phyloP scores from a whole-genome alignment of 2,113 vertebrate species.

The Arenaria interpres region DNA sequence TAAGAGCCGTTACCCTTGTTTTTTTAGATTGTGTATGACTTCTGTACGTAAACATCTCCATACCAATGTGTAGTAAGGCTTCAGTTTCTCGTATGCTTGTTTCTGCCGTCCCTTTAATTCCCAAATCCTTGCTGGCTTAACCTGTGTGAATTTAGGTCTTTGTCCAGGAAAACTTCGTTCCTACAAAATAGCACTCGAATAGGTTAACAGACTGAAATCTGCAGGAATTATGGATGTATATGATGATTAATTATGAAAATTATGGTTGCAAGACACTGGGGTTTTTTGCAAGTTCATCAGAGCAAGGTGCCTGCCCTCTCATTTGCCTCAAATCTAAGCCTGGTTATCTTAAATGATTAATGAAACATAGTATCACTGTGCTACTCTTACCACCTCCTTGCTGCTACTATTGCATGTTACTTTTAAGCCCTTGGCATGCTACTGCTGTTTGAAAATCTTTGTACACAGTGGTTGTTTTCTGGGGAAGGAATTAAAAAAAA shows the following conservation, averaged over 20 bases:
- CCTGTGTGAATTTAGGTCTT: not conserved
- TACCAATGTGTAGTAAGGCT: not conserved
- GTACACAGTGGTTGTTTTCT: not conserved
- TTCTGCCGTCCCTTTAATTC: not conserved
- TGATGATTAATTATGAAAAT: not conserved
- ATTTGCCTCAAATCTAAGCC: not conserved
- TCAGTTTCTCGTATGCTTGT: not conserved
- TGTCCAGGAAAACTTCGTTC: not conserved
- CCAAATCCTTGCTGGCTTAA: not conserved
- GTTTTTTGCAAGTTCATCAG: not conserved
- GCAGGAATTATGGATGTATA: not conserved
- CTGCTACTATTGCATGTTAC: not conserved
- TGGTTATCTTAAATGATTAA: not conserved
- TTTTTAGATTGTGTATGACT: not conserved
- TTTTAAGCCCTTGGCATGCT: not conserved
- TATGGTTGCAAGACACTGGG: not conserved
- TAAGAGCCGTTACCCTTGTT: rapidly evolving
- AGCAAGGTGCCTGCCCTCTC: not conserved
- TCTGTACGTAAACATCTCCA: not conserved
- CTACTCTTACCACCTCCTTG: not conserved
- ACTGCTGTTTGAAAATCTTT: not conserved
- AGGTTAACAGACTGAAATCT: not conserved
- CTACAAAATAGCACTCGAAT: not conserved
- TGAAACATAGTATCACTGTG: not conserved
- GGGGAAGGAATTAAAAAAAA: not conserved